Conservation (phyloP, 1,140 invertebrate genomes). For the Triops cancriformis region DNA sequence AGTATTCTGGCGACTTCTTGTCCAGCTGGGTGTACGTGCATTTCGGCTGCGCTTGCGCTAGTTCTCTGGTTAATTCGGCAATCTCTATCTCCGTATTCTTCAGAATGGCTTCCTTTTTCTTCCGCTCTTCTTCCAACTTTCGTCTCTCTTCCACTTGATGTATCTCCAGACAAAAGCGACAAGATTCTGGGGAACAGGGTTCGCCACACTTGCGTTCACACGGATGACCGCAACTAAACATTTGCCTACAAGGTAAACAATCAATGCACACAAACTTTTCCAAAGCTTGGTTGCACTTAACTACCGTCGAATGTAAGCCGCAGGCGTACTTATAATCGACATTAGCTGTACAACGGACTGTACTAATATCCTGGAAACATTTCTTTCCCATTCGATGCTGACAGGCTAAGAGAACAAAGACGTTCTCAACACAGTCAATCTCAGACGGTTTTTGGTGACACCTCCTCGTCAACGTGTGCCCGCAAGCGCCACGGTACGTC, state of each 20-base stretch:
- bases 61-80: neutral
- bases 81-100: neutral
- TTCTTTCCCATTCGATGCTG: neutral
- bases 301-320: neutral
- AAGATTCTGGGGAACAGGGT: neutral
- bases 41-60: neutral
- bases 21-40: neutral
- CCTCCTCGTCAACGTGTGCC: neutral
- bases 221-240: neutral
- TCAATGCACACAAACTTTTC: neutral
- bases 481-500: neutral
- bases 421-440: neutral
- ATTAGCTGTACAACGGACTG: neutral
- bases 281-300: neutral
- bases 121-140: slow-evolving; percentile 15
- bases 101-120: neutral
- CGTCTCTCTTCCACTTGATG: neutral
- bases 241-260: neutral
- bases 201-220: slow-evolving; percentile 10
- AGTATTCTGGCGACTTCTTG: slow-evolving; percentile 13
- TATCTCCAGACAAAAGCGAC: neutral
- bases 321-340: neutral
- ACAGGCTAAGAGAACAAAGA: neutral
- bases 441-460: slow-evolving; percentile 14
- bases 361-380: neutral